Evolutionary conservation across 2,113 vertebrate species (phyloP), one percentile per base, ranked within the genome.

Genomic region (Stigmatopora argus): DNA sequence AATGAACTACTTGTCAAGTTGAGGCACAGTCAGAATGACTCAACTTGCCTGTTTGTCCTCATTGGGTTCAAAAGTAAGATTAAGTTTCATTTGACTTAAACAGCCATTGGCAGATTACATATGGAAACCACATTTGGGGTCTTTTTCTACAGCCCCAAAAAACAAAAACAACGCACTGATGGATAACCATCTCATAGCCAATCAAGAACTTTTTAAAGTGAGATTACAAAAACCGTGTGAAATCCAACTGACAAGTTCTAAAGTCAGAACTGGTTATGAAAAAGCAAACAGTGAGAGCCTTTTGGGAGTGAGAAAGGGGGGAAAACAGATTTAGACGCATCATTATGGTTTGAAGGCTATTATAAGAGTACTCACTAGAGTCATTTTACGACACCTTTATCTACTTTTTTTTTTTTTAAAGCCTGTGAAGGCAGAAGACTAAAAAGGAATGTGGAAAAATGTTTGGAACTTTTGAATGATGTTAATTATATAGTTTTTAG

Each of bases 291-390:
- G 18, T 62, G 3, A 4, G 5, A 35, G 23, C 64, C 47, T 74
- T 46, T 73, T 65, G 74, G 58, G 18, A 66, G 68, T 68, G 17
- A 49, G 18, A 78, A 69, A 78, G 78, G 62, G 61, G 76, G 70
- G 6, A 26, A 31, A 7, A 13, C 53, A 31, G 23, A 31, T 56
- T 77, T 78, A 78, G 75, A 77, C 73, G 78, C 61, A 72, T 71
- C 73, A 67, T 77, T 44, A 60, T 70, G 72, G 70, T 74, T 81
- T 59, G 45, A 66, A 78, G 26, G 53, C 13, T 46, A 62, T 62
- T 45, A 23, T 6, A 56, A 2, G 46, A 15, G 15, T 19, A 19
- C 18, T 51, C n/a, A n/a, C 48, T 51, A 51, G 48, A 9, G 18
- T 51, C 12, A 46, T 56, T 56, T 56, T 56, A 17, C 21, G 23